Base-by-base conservation (phyloP, 2,113 vertebrate genomes). In the Corydoras sp. region DNA sequence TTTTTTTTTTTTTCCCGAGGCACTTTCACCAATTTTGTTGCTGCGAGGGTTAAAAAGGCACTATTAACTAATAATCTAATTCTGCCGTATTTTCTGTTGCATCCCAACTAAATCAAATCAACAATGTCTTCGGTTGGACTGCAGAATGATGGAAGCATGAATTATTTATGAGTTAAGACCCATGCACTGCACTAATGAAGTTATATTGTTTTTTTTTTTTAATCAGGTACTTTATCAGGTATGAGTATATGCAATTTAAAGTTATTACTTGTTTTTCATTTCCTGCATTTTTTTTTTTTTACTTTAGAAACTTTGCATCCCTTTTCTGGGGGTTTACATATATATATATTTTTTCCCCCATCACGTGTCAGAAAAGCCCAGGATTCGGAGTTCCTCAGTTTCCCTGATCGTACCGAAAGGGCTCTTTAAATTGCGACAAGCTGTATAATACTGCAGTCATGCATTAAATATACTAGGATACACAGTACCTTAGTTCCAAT, bases 391-490 rank as follows among this genome's bases (percentile, higher is more conserved):
- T 43, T 43, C 35, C 35, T 69, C 78, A 43, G 85, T 86, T 94
- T 94, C 92, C 93, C 92, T 92, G 92, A 92, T 81, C 87, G 83
- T 81, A 82, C 81, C 35, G 35, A 81, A 79, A 58, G 71, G 86
- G 85, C 90, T 88, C 84, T 87, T 88, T 90, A 88, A 72, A 85
- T 89, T 86, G 90, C 92, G 89, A 84, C 88, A 89, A 90, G 86
- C 91, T 89, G 87, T 88, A 89, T 91, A 81, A 80, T 85, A 93
- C 81, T 90, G 85, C 93, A 85, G 85, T 90, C 96, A 98, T 98
- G 96, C 97, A 98, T 92, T 95, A 92, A 91, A 94, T 94, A 95
- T 87, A 93, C 91, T 88, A 92, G 92, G 93, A 91, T 95, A 96
- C 90, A 91, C 83, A 85, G 89, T 90, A 85, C 85, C 87, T 91